phyloP scores from a whole-genome alignment of 2,888 invertebrate species.

The Drosophila tripunctata region DNA sequence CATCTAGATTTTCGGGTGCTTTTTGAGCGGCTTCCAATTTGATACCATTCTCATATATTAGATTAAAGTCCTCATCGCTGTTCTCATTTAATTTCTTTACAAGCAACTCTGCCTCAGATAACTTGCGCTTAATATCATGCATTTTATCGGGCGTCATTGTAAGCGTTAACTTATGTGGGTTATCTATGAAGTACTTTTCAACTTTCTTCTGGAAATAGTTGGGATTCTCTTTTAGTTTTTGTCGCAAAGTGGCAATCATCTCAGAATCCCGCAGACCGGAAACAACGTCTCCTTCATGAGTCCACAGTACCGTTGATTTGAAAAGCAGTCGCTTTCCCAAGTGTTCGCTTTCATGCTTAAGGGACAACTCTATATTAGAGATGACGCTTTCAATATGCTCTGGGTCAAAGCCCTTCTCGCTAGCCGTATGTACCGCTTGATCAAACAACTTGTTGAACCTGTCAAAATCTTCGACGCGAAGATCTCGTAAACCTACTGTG shows the following conservation, averaged over 20 bases:
- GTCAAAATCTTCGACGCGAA: conserved; percentile 90
- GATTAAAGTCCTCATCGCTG: conserved; percentile 85
- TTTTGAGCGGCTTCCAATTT: conserved; percentile 91
- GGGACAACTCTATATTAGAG: conserved; percentile 92
- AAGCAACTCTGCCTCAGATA: conserved; percentile 89
- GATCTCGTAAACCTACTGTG: conserved; percentile 93
- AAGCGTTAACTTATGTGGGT: conserved; percentile 91
- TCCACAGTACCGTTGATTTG: conserved; percentile 92
- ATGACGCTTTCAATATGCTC: conserved; percentile 93
- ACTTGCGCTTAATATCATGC: conserved; percentile 88
- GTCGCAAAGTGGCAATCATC: conserved; percentile 87
- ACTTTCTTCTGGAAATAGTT: conserved; percentile 89
- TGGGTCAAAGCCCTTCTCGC: conserved; percentile 91
- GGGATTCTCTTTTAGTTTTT: conserved; percentile 87
- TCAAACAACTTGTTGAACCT: conserved; percentile 89
- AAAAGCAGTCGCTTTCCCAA: conserved; percentile 93
- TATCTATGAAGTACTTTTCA: conserved; percentile 90
- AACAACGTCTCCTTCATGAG: conserved; percentile 92
- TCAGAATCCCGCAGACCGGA: conserved; percentile 89
- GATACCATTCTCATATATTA: conserved; percentile 89
- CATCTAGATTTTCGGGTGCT: conserved; percentile 88
- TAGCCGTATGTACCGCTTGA: conserved; percentile 89
- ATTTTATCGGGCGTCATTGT: conserved; percentile 93
- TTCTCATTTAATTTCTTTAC: conserved; percentile 87
- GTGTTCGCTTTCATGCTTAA: conserved; percentile 94